Conservation (phyloP, 1,140 invertebrate species). For the Drosophila nebulosa region DNA sequence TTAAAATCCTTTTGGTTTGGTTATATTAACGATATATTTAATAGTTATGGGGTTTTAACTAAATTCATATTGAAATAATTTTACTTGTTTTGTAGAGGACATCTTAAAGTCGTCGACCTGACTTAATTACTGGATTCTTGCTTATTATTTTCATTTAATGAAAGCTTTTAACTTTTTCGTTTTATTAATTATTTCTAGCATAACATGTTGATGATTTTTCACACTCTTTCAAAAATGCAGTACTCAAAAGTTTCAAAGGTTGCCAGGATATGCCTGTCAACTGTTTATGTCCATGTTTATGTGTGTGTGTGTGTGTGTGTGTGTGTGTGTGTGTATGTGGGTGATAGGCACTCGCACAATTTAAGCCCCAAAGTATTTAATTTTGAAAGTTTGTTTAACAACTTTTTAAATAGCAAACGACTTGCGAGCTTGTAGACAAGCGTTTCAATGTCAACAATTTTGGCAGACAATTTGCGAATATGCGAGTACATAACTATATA, state of each 20-base stretch:
- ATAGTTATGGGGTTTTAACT: too few relatives aligned
- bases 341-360: constrained; percentile 47
- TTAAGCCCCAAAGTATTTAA: constrained; percentile 56
- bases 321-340: background rate
- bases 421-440: constrained; percentile 34
- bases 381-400: constrained; percentile 67
- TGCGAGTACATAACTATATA: background rate
- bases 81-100: background rate
- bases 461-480: constrained; percentile 18
- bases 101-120: background rate
- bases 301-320: background rate
- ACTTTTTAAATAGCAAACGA: constrained; percentile 67
- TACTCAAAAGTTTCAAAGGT: constrained; percentile 18
- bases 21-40: too few relatives aligned
- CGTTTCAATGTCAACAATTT: constrained; percentile 51
- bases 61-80: too few relatives aligned
- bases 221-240: constrained; percentile 46
- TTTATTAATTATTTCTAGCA: constrained; percentile 39
- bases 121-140: background rate
- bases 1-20: too few relatives aligned
- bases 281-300: background rate
- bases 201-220: constrained; percentile 47
- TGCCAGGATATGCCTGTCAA: constrained; percentile 6
- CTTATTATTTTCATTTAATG: background rate
- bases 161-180: constrained; percentile 22